phyloP scores from a whole-genome alignment of 2,797 vertebrate genomes.

The Fundulus diaphanus region DNA sequence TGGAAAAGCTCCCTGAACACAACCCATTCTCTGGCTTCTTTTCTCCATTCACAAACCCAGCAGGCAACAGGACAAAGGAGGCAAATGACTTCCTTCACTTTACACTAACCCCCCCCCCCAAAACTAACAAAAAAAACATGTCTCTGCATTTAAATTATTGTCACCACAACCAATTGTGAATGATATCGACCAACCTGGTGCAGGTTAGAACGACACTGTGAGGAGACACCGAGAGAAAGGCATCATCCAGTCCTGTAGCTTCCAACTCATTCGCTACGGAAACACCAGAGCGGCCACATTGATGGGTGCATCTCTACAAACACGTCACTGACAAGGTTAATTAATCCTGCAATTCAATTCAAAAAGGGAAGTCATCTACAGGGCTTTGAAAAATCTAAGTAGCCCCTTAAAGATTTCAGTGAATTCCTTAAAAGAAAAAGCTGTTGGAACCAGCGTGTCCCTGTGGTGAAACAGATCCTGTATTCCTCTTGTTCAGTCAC shows the following conservation, averaged over 20 bases:
- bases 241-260: conserved; percentile 37
- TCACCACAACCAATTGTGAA: conserved; percentile 42
- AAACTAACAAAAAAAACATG: background rate
- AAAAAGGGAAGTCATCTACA: background rate
- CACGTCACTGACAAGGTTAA: background rate
- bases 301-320: background rate
- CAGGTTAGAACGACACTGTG: conserved; percentile 39
- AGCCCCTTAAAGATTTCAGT: background rate
- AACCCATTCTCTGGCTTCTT: conserved; percentile 33
- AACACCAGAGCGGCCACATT: conserved; percentile 14
- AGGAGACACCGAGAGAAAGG: conserved; percentile 35
- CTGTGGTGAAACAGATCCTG: too few relatives aligned
- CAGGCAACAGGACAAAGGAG: conserved; percentile 16
- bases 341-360: background rate
- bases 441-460: too few relatives aligned
- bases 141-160: conserved; percentile 27
- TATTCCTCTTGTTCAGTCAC: too few relatives aligned
- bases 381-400: background rate
- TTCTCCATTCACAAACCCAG: conserved; percentile 43
- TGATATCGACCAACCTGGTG: conserved; percentile 41
- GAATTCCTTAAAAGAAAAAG: too few relatives aligned
- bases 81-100: conserved; percentile 43
- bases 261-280: conserved; percentile 24
- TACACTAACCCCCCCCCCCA: conserved; percentile 20
- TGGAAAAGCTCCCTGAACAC: conserved; percentile 52